Conservation (phyloP, 2,888 invertebrate species). For the Andrena praecox region DNA sequence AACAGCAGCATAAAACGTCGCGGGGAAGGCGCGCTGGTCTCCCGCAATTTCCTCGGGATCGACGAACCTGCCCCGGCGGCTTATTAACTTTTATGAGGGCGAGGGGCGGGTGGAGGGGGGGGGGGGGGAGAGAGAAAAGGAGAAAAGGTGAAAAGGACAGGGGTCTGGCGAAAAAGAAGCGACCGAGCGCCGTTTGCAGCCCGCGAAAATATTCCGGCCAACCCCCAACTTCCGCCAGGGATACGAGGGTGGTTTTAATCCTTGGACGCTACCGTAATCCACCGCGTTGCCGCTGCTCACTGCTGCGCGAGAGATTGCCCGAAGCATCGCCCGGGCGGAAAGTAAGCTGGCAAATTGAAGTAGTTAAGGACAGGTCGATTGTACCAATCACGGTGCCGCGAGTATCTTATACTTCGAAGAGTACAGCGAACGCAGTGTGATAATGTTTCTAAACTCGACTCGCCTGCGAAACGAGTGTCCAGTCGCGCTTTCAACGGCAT, state of each 20-base stretch:
- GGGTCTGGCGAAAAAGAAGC: conserved; percentile 15
- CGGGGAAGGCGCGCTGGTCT: conserved; percentile 65
- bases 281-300: neutral
- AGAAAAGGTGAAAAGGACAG: conserved; percentile 15
- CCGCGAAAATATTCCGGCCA: conserved; percentile 42
- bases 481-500: too few species aligned
- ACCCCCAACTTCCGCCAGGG: neutral
- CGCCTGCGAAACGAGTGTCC: too few species aligned
- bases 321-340: too few species aligned
- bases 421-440: too few species aligned
- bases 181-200: conserved; percentile 19
- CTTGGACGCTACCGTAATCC: conserved; percentile 12
- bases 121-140: neutral
- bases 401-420: too few species aligned
- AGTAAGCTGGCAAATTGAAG: too few species aligned
- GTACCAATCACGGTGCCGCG: too few species aligned
- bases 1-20: conserved; percentile 76
- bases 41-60: conserved; percentile 81
- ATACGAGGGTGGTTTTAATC: conserved; percentile 34
- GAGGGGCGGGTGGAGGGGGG: conserved; percentile 16
- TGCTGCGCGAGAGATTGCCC: neutral
- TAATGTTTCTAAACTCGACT: too few species aligned
- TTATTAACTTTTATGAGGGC: conserved; percentile 82
- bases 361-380: too few species aligned
- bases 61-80: conserved; percentile 77